These are phyloP conservation scores for Allolobophora icterica DNA, from an alignment of 2,888 invertebrate species.

Conservation along the genomic window DNA sequence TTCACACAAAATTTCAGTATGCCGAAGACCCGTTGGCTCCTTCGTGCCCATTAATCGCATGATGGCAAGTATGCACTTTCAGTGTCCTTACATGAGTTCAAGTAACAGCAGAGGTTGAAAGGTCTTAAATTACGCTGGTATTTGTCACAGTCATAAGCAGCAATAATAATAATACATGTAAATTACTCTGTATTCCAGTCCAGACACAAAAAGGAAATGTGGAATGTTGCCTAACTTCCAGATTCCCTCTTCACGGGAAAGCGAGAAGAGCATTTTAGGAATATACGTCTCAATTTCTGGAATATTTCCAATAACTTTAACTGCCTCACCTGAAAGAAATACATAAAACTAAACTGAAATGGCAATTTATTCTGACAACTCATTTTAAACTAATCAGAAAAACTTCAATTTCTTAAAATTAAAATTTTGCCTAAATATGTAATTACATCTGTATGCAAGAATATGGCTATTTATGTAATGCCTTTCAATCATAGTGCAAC, in stretches of 20 bases:
- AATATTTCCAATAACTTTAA: constrained; percentile 1
- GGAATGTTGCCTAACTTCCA: background rate
- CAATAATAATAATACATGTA: background rate
- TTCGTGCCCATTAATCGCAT: background rate
- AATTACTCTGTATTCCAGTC: background rate
- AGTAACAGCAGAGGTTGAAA: background rate
- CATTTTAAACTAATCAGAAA: background rate
- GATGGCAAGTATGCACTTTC: background rate
- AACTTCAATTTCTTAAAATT: too few species aligned
- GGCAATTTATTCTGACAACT: background rate
- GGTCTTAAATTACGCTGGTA: background rate
- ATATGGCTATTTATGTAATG: too few species aligned
- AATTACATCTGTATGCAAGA: too few species aligned
- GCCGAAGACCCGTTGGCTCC: background rate
- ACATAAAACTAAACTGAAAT: background rate
- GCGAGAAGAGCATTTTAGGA: constrained; percentile 17
- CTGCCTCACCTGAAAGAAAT: background rate
- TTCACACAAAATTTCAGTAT: background rate
- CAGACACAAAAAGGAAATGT: constrained; percentile 10
- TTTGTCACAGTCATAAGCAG: background rate
- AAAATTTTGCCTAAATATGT: too few species aligned
- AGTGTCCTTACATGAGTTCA: background rate
- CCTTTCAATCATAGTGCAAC: too few species aligned
- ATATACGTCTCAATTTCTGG: constrained; percentile 8
- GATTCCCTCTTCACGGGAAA: background rate